Evolutionary conservation across 64 coral and sea anemone species (phyloP).

Genomic region (Stichodactyla mertensii): DNA sequence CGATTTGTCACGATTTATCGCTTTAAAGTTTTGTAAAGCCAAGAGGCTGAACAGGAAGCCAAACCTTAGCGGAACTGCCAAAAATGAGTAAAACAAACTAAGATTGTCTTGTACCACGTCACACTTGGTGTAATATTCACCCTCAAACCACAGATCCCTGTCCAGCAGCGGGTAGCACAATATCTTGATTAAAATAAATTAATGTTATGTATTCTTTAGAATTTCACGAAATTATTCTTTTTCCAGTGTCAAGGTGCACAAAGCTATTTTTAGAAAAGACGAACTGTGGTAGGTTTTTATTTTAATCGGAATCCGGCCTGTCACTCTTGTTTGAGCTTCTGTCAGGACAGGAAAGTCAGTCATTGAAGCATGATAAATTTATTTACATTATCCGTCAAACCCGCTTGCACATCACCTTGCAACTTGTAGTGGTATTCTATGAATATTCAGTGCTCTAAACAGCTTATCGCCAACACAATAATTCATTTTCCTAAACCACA

Average conservation of each 20-base stretch:
- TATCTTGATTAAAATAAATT: background rate
- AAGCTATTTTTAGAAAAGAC: background rate
- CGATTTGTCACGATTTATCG: background rate
- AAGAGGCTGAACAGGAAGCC: background rate
- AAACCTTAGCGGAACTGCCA: background rate
- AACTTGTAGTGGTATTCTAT: background rate
- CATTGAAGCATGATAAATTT: background rate
- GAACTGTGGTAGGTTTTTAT: background rate
- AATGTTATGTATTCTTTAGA: background rate
- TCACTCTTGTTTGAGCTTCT: background rate
- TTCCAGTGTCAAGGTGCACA: background rate
- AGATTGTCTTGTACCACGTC: background rate
- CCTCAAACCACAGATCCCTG: too few species aligned
- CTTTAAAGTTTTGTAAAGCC: background rate
- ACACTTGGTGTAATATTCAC: background rate
- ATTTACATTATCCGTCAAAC: background rate
- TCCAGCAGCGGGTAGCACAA: background rate
- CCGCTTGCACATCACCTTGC: background rate
- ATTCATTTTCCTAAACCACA: background rate
- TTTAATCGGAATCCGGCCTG: background rate
- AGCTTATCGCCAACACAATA: conserved; percentile 12
- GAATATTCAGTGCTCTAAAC: conserved; percentile 8
- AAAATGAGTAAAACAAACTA: background rate
- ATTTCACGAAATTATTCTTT: background rate
- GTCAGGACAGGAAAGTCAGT: background rate